A percentile compares a stretch with the other conserved stretches of the same genome.
Evolutionary conservation across 2,113 vertebrate genomes (phyloP).

Genomic region (Australoheros scitulus): DNA sequence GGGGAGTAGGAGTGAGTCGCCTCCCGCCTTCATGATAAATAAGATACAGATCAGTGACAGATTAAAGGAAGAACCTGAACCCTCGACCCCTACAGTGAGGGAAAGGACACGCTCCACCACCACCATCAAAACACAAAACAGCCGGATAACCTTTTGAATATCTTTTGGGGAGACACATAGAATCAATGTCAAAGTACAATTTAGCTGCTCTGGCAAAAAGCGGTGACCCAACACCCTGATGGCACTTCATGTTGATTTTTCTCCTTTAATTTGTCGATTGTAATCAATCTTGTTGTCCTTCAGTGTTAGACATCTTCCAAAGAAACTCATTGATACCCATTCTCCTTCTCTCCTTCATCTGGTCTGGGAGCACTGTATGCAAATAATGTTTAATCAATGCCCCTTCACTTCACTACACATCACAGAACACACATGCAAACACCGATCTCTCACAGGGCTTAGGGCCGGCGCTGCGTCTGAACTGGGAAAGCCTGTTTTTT

Average conservation of each 20-base stretch:
- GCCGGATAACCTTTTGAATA: neutral
- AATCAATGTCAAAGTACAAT: neutral
- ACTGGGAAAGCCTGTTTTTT: neutral
- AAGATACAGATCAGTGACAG: neutral
- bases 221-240: neutral
- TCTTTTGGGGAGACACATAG: neutral
- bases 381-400: conserved; percentile 6
- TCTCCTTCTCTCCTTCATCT: neutral
- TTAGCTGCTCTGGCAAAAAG: neutral
- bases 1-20: conserved; percentile 10
- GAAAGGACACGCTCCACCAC: neutral
- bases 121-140: neutral
- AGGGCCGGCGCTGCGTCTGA: neutral
- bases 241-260: neutral
- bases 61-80: conserved; percentile 2
- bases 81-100: neutral
- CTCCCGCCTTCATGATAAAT: conserved; percentile 23
- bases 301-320: neutral
- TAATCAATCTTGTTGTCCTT: neutral
- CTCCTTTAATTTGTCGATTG: neutral
- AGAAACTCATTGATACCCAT: neutral
- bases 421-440: neutral
- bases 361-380: neutral
- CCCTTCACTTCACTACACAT: neutral
- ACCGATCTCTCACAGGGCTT: neutral